Evolutionary conservation across 2,888 invertebrate species (phyloP).

Genomic region (Melanophora roralis): DNA sequence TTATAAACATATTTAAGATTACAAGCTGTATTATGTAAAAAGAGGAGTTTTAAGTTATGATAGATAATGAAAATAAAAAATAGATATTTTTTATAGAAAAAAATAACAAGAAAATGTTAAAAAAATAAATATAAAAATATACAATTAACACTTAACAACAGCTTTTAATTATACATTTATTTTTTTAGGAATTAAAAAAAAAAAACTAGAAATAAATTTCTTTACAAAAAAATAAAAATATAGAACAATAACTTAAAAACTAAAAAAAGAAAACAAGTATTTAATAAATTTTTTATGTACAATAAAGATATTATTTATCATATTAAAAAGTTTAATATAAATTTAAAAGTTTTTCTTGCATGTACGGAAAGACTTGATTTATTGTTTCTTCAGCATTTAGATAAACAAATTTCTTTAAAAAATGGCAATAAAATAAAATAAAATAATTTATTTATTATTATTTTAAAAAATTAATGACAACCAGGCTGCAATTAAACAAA

Average conservation of each 20-base stretch:
- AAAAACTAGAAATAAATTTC: neutral
- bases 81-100: no score
- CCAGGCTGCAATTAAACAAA: conserved; percentile 93
- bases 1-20: no score
- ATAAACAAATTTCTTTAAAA: neutral
- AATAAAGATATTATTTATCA: conserved; percentile 16
- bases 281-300: conserved; percentile 12
- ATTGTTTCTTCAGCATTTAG: conserved; percentile 11
- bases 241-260: neutral
- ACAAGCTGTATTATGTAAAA: no score
- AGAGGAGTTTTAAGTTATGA: no score
- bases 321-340: conserved; percentile 21
- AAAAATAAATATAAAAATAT: no score
- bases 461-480: conserved; percentile 85
- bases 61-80: no score
- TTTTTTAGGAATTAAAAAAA: no score
- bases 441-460: neutral
- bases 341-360: neutral
- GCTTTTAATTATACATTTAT: no score
- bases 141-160: no score
- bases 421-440: no score
- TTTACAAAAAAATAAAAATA: neutral
- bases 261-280: neutral
- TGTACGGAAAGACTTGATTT: no score
- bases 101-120: no score